Conservation (phyloP, 2,113 vertebrate species). For the Cyanoderma ruficeps region DNA sequence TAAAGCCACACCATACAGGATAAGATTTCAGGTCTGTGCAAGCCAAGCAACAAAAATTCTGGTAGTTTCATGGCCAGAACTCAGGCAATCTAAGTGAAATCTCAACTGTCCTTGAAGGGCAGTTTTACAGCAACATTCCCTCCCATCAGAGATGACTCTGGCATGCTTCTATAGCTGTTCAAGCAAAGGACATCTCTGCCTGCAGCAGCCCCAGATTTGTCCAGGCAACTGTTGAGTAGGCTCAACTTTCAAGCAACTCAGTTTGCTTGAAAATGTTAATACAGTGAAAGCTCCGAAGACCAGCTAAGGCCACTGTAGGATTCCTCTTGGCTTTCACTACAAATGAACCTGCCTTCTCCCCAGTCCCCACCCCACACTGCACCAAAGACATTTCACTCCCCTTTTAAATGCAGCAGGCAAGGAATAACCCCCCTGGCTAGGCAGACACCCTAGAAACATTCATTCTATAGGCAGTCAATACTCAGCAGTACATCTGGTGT, state of each 20-base stretch:
- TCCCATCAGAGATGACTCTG: background rate
- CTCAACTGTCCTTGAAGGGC: background rate
- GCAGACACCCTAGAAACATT: background rate
- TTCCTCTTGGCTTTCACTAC: background rate
- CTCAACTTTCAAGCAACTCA: background rate
- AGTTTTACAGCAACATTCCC: background rate
- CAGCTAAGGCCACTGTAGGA: background rate
- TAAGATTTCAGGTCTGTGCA: background rate
- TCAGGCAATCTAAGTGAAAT: background rate
- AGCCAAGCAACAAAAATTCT: background rate
- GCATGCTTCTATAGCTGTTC: background rate
- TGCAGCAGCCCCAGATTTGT: background rate
- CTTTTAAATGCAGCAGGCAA: background rate
- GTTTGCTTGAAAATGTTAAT: background rate
- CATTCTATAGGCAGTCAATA: background rate
- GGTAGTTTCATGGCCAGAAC: background rate
- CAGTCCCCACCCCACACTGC: background rate
- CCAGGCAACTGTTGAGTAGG: background rate
- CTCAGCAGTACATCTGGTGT: background rate
- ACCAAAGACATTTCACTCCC: background rate
- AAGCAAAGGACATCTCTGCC: background rate
- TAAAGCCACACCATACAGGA: slow-evolving; percentile 54
- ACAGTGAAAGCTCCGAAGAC: background rate
- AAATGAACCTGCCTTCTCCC: background rate
- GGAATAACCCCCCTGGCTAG: background rate